A percentile compares a stretch with the other conserved stretches of the same genome.
Conservation (phyloP, 30 jellyfish, hydroid and myxozoan species). For the Clytia hemisphaerica region DNA sequence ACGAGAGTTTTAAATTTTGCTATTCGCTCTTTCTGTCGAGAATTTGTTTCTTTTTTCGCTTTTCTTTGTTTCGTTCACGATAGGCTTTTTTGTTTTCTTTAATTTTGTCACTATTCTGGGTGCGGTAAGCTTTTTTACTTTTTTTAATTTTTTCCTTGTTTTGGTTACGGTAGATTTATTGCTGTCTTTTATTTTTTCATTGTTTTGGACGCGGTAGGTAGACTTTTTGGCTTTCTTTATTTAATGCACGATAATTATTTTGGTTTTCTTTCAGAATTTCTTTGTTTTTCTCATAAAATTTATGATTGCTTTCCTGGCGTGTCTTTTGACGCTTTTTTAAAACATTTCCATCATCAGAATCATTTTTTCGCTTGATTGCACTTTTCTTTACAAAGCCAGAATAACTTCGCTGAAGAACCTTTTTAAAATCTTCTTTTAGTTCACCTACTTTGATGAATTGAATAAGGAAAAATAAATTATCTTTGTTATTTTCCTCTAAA, state of each 20-base stretch:
- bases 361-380: no score
- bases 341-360: neutral
- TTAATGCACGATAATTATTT: neutral
- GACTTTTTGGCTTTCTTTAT: neutral
- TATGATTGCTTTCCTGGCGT: no score
- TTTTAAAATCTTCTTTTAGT: neutral
- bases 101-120: neutral
- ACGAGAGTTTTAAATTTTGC: conserved; percentile 3
- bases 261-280: neutral
- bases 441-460: neutral
- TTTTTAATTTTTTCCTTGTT: neutral
- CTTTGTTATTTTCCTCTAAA: no score
- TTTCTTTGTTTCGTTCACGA: neutral
- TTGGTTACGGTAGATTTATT: neutral
- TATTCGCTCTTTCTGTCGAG: no score
- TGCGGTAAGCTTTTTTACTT: neutral
- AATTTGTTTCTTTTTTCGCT: no score
- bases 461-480: no score
- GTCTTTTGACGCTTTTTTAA: no score
- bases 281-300: no score
- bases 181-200: neutral
- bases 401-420: neutral
- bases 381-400: neutral
- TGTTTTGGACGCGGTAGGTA: neutral
- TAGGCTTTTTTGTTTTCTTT: neutral